phyloP scores from a whole-genome alignment of 2,797 vertebrate genomes.

The Salmo trutta region DNA sequence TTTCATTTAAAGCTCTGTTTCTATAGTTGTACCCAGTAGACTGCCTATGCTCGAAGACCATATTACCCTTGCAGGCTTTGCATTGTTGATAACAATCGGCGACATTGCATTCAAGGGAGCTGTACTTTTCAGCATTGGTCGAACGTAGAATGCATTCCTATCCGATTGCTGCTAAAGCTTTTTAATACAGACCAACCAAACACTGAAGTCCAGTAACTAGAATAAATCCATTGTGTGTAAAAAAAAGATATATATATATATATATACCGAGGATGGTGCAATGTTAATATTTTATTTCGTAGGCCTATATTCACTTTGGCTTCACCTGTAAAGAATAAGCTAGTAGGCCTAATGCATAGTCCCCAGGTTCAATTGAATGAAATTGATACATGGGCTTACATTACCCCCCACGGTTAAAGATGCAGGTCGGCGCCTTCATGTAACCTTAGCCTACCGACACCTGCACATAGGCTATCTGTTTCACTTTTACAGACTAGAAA shows the following conservation, averaged over 20 bases:
- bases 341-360: conserved; percentile 31
- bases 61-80: conserved; percentile 53
- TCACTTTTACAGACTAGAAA: conserved; percentile 54
- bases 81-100: conserved; percentile 68
- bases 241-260: conserved; percentile 58
- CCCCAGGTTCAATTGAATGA: conserved; percentile 48
- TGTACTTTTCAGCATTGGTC: conserved; percentile 86
- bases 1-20: conserved; percentile 69
- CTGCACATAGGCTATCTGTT: conserved; percentile 62
- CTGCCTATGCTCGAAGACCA: conserved; percentile 60
- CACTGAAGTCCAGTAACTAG: conserved; percentile 60
- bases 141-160: conserved; percentile 70
- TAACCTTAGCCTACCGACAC: conserved; percentile 56
- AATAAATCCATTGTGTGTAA: conserved; percentile 69
- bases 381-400: conserved; percentile 43
- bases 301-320: conserved; percentile 48
- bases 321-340: conserved; percentile 34
- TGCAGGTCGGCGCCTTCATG: conserved; percentile 64
- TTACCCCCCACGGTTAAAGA: conserved; percentile 56
- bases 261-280: conserved; percentile 65
- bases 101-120: conserved; percentile 78
- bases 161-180: conserved; percentile 72
- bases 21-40: conserved; percentile 77
- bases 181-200: conserved; percentile 71
- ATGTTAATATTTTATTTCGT: conserved; percentile 73